A percentile compares a stretch with the other conserved stretches of the same genome.
Conservation (phyloP, 2,113 vertebrate species). For the Malurus alboscapulatus region DNA sequence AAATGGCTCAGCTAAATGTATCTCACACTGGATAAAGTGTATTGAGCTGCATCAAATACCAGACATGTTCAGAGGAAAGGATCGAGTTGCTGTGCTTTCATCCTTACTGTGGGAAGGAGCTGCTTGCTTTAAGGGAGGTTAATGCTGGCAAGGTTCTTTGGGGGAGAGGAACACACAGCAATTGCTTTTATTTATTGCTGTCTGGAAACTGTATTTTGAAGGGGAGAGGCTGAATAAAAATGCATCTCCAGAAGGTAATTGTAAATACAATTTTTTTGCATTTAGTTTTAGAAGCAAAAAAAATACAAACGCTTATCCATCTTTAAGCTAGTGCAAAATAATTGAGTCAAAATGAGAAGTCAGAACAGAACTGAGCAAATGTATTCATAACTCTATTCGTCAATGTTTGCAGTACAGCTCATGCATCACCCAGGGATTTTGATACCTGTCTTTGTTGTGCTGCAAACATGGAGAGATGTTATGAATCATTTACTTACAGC, state of each 20-base stretch:
- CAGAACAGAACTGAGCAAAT: not conserved
- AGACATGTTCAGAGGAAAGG: not conserved
- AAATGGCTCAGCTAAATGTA: not conserved
- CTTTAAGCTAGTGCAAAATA: not conserved
- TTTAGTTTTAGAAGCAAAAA: not conserved
- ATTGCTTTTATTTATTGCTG: not conserved
- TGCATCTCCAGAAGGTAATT: not conserved
- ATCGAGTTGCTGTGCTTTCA: not conserved
- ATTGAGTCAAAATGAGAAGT: not conserved
- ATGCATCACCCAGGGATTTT: not conserved
- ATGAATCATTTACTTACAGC: not conserved
- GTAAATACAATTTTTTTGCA: no score
- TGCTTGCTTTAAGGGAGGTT: not conserved
- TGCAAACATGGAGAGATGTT: not conserved
- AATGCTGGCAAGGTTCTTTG: not conserved
- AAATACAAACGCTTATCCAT: accelerated
- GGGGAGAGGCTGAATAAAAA: not conserved
- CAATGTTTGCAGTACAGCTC: not conserved
- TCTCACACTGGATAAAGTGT: not conserved
- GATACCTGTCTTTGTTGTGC: not conserved
- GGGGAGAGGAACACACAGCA: not conserved
- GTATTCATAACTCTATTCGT: not conserved
- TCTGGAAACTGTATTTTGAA: not conserved
- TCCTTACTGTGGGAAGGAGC: not conserved
- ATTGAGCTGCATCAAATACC: not conserved